Evolutionary conservation across 2,888 invertebrate species (phyloP).

Genomic region (Danaus chrysippus): DNA sequence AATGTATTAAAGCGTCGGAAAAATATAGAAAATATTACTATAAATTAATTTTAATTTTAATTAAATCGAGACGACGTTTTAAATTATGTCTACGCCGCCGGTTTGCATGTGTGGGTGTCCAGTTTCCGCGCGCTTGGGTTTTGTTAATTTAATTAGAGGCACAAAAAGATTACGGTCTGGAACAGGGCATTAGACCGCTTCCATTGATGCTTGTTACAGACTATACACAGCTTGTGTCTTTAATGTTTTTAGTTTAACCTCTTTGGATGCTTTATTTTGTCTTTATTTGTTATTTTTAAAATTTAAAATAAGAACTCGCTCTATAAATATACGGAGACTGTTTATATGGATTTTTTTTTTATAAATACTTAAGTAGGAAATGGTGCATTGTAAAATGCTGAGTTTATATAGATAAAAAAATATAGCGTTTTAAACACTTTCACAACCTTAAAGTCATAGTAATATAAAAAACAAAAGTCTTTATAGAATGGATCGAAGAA

Average conservation of each 20-base stretch:
- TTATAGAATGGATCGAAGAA: neutral
- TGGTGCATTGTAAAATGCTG: neutral
- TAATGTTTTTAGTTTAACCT: neutral
- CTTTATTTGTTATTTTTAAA: neutral
- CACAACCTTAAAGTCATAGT: no score
- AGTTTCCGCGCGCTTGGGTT: conserved; percentile 76
- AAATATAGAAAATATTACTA: no score
- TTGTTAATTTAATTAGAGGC: conserved; percentile 79
- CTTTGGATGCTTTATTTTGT: neutral
- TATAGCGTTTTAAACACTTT: no score
- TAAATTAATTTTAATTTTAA: neutral
- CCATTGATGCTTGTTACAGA: conserved; percentile 54
- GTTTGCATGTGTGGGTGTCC: conserved; percentile 63
- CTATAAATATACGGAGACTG: no score
- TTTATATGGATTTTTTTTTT: no score
- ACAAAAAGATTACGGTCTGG: conserved; percentile 78
- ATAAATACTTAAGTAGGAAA: neutral
- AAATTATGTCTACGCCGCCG: conserved; percentile 36
- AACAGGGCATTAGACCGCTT: conserved; percentile 72
- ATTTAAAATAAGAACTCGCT: neutral
- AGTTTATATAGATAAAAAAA: neutral
- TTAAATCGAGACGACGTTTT: neutral
- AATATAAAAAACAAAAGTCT: no score
- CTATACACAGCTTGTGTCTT: conserved; percentile 9
- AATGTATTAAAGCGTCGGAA: no score